phyloP scores from a whole-genome alignment of 2,888 invertebrate genomes.

The Lithophane socia region DNA sequence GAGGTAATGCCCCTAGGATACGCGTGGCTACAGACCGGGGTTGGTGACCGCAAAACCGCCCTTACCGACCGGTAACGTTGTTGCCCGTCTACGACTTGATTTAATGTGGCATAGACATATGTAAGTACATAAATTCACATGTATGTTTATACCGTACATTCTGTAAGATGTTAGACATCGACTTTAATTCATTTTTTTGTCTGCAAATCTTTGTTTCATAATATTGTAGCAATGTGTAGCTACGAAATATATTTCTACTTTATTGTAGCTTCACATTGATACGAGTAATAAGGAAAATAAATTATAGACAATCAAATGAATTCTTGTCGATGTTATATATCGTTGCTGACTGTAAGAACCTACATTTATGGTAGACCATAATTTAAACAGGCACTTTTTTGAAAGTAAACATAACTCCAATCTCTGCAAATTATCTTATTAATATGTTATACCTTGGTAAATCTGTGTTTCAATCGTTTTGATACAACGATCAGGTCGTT shows the following conservation, averaged over 20 bases:
- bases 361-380: neutral
- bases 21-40: constrained; percentile 32
- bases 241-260: neutral
- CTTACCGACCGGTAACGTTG: constrained; percentile 21
- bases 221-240: neutral
- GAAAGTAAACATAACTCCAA: too few species aligned
- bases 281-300: neutral
- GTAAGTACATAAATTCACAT: constrained; percentile 7
- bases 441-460: too few species aligned
- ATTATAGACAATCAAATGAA: neutral
- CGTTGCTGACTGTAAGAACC: neutral
- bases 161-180: neutral
- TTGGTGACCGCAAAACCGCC: constrained; percentile 48
- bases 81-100: constrained; percentile 42
- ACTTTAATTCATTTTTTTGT: too few species aligned
- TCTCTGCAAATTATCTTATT: too few species aligned
- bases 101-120: constrained; percentile 39
- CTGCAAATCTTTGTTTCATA: too few species aligned
- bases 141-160: neutral
- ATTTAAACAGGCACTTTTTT: too few species aligned
- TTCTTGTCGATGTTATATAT: neutral
- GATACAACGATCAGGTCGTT: too few species aligned
- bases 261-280: neutral
- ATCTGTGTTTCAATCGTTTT: too few species aligned
- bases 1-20: constrained; percentile 22